These are phyloP conservation scores for Phocoena phocoena DNA, from an alignment of 2,113 vertebrate genomes.

Conservation along the genomic window DNA sequence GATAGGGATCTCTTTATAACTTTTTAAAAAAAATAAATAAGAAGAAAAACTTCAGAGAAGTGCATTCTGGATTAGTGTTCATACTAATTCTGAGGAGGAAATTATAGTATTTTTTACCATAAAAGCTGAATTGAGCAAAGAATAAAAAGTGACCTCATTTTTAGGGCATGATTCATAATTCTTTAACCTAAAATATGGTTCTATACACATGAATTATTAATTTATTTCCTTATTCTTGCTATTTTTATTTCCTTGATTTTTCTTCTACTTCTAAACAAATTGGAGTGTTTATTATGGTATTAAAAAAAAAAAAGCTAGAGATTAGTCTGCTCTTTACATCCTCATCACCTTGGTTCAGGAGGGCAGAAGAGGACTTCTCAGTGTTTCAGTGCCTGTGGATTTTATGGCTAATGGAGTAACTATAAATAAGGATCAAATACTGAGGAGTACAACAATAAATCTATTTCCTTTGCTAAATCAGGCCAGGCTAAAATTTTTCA, in stretches of 20 bases:
- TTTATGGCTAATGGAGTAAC: not conserved
- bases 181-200: not conserved
- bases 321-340: not conserved
- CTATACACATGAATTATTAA: not conserved
- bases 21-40: not conserved
- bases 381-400: not conserved
- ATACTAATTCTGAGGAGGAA: conserved; percentile 3
- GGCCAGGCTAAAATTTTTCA: not conserved
- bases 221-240: conserved; percentile 15
- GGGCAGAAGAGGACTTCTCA: not conserved
- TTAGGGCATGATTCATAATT: conserved; percentile 9
- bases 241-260: not conserved
- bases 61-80: not conserved
- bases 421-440: not conserved
- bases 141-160: not conserved
- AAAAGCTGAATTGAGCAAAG: not conserved
- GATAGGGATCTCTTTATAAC: not conserved
- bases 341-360: not conserved
- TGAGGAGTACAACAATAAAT: not conserved
- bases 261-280: not conserved
- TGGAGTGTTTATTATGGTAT: not conserved
- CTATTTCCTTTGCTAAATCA: conserved; percentile 5
- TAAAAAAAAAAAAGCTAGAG: not conserved
- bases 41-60: not conserved
- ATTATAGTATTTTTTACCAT: not conserved